Conservation (phyloP, 2,797 vertebrate genomes). For the Decapterus maruadsi region DNA sequence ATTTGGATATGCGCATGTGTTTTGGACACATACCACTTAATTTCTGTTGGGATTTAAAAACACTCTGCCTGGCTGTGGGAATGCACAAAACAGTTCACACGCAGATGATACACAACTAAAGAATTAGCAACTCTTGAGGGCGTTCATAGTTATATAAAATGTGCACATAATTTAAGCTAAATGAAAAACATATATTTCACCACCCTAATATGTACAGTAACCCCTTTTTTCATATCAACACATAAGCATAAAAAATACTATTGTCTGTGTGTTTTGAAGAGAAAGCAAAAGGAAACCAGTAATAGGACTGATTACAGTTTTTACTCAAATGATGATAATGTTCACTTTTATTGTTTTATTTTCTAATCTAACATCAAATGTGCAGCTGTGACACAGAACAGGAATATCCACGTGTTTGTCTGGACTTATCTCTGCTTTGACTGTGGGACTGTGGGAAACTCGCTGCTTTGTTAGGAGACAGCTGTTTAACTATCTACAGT, state of each 20-base stretch:
- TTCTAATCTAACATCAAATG: neutral
- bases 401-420: neutral
- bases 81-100: slow-evolving; percentile 27
- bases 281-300: too few relatives aligned
- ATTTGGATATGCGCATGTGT: slow-evolving; percentile 72
- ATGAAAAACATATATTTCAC: too few relatives aligned
- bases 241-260: neutral
- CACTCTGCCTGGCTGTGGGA: slow-evolving; percentile 63
- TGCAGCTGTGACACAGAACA: neutral
- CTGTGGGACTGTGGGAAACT: neutral
- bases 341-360: neutral
- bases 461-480: neutral
- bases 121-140: slow-evolving; percentile 11
- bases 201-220: too few relatives aligned
- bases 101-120: slow-evolving; percentile 49
- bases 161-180: slow-evolving; percentile 13
- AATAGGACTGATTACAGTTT: too few relatives aligned
- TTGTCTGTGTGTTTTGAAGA: too few relatives aligned
- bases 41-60: slow-evolving; percentile 26
- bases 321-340: neutral
- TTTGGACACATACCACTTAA: slow-evolving; percentile 62
- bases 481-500: neutral
- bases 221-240: neutral
- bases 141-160: slow-evolving; percentile 16
- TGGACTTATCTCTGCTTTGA: neutral